Base-by-base conservation (phyloP, 1,140 invertebrate genomes). In the Zelostemma sp. region DNA sequence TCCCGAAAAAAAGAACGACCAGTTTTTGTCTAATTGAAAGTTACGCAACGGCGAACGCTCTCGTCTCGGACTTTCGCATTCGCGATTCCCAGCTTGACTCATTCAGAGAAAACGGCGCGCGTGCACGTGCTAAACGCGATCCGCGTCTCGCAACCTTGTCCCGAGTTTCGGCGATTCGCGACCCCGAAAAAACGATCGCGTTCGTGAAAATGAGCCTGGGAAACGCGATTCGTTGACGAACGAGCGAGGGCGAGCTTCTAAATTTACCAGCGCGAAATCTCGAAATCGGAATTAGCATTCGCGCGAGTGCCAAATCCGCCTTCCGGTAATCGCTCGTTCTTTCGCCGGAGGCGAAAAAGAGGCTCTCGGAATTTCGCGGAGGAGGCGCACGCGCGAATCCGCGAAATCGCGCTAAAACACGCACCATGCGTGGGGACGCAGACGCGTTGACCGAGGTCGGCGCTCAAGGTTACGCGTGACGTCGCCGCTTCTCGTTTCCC, bases 381-480 rank as follows among this genome's bases (percentile, higher is more conserved):
- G 31, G 28, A 51, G 19, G 58, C 61, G 67, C 67, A 63, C 67
- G 69, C 67, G 70, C 51, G 53, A 68, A 61, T 50, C 54, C 15
- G 25, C 50, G 38, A 62, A 57, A 62, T 58, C 72, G 15, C 43
- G 14, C 57, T 63, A 63, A 62, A 68, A 74, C 48, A 70, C 69
- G 21, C 28, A 43, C 61, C 60, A 35, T 62, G 64, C 69, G 66
- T 75, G 74, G 47, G 47, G 54, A 75, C 69, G 66, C 72, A 80
- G 74, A 76, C 79, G 79, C 79, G 73, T 82, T 82, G 76, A 79
- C 79, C 80, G 79, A 84, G 81, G 82, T 83, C 80, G 80, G 77
- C 73, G 76, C 78, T 82, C 81, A 84, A 84, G 82, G 81, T 81
- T 81, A 72, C 57, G 54, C 16, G 68, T 83, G 82, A 84, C 81